These are phyloP conservation scores for Anodontia alba DNA, from an alignment of 2,888 invertebrate species.

Conservation along the genomic window DNA sequence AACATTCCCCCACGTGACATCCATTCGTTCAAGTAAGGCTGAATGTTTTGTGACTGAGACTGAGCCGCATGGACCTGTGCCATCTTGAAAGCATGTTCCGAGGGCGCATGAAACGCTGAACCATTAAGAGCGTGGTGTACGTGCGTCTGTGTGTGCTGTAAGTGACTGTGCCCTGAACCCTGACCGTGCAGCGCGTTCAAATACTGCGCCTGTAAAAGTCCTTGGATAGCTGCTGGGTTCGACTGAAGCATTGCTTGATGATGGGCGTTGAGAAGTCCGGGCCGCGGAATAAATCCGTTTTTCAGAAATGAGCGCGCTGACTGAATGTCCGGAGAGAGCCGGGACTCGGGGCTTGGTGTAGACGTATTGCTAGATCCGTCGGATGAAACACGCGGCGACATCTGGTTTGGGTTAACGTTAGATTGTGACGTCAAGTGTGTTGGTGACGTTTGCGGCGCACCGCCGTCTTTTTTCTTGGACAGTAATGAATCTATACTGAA, in stretches of 20 bases:
- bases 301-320: conserved; percentile 41
- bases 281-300: conserved; percentile 71
- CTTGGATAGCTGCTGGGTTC: conserved; percentile 63
- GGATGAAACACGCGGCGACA: conserved; percentile 59
- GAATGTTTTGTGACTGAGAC: conserved; percentile 61
- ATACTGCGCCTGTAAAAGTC: conserved; percentile 66
- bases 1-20: conserved; percentile 96
- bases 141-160: conserved; percentile 39
- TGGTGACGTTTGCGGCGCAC: conserved; percentile 16
- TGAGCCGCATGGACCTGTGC: conserved; percentile 75
- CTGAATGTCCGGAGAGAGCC: conserved; percentile 64
- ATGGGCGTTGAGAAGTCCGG: conserved; percentile 72
- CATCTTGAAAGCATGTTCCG: conserved; percentile 79
- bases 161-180: conserved; percentile 49
- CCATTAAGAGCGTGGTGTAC: conserved; percentile 69
- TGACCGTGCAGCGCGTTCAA: conserved; percentile 65
- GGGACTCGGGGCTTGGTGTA: conserved; percentile 72
- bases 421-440: conserved; percentile 17
- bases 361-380: conserved; percentile 67
- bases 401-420: neutral
- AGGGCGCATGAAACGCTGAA: conserved; percentile 81
- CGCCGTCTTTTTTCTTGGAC: conserved; percentile 86
- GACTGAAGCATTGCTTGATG: conserved; percentile 65
- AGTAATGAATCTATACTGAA: conserved; percentile 96
- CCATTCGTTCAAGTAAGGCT: conserved; percentile 89